Base-by-base conservation (phyloP, 1,140 invertebrate genomes). In the Triops cancriformis region DNA sequence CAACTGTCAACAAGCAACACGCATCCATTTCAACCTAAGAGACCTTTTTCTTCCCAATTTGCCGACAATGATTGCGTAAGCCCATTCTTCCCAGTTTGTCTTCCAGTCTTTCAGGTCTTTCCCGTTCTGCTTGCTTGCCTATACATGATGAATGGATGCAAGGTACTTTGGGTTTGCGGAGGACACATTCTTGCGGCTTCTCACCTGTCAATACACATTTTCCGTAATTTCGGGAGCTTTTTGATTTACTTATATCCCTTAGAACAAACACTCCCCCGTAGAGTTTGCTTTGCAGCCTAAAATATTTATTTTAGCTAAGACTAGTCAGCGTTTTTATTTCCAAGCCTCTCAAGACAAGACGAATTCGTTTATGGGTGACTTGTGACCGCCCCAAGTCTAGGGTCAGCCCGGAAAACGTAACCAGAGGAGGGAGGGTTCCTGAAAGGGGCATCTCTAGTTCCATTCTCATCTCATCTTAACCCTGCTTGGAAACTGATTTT, bases 281-380 rank as follows among this genome's bases (percentile, higher is more conserved):
- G 7, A 37, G 31, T 37, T 37, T 37, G 31, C 31, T 37, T 37
- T 37, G 2, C 7, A 7, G 31, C 31, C 31, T 37, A 4, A 2
- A 37, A 37, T 37, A 37, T 37, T 37, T 37, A 2, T 7, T 37
- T 37, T 37, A 37, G 7, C 31, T 37, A 37, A 37, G 51, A 64
- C 14, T 12, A 18, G 51, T 64, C 51, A 64, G 23, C 51, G 51
- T n/a, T 64, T 64, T 64, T 64, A 64, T 18, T 64, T 64, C 51
- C 18, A 64, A 14, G 18, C 51, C n/a, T 9, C 51, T n/a, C 14
- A 64, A 23, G 23, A 64, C 51, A 64, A 64, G 51, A 64, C 51
- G 51, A 64, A 64, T 64, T 64, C 51, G 51, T 64, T 64, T 64
- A 64, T 64, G 51, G 51, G 51, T 64, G 51, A 64, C 51, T 64